Evolutionary conservation across 2,797 vertebrate genomes (phyloP), one percentile per base, ranked within the genome.

Genomic region (Lagodon rhomboides): DNA sequence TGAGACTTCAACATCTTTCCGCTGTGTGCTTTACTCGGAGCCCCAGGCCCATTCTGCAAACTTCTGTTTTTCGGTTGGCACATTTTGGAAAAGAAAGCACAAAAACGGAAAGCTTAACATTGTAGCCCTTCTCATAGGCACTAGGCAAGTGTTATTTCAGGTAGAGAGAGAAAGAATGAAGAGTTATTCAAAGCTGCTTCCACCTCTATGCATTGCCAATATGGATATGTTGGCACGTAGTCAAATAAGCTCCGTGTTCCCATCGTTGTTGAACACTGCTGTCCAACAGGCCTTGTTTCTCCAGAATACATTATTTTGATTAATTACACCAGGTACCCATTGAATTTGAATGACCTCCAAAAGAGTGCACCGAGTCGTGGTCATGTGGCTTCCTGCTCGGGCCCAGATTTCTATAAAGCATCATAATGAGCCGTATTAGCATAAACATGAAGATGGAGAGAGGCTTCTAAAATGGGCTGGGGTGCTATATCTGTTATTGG

Each of bases 321-420:
- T 89, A 93, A 93, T 93, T 90, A 89, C 90, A 76, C 73, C 68
- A 43, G 43, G 80, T 89, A 80, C 77, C 74, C 60, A 27, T 68
- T 87, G 80, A 71, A 88, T 92, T 92, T 92, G 90, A 93, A 90
- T 83, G 89, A 92, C 91, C 91, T 91, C 90, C 90, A 93, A 92
- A 89, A 83, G 51, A 80, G 58, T 80, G 76, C 50, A 83, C 78
- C 67, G 64, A 85, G 81, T 75, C 69, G 61, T 82, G 46, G 75
- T 85, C 89, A 85, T 66, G 79, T 85, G 87, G 88, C 82, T 86
- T 92, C 83, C 83, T 77, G 82, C 71, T 79, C 43, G 38, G 75
- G 69, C 80, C 75, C 50, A 63, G 78, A 85, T 83, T 91, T 86
- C 79, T 85, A 75, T 79, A 82, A 87, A 86, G 86, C 78, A 88